Conservation (phyloP, 2,888 invertebrate species). For the Caenorhabditis doughertyi region DNA sequence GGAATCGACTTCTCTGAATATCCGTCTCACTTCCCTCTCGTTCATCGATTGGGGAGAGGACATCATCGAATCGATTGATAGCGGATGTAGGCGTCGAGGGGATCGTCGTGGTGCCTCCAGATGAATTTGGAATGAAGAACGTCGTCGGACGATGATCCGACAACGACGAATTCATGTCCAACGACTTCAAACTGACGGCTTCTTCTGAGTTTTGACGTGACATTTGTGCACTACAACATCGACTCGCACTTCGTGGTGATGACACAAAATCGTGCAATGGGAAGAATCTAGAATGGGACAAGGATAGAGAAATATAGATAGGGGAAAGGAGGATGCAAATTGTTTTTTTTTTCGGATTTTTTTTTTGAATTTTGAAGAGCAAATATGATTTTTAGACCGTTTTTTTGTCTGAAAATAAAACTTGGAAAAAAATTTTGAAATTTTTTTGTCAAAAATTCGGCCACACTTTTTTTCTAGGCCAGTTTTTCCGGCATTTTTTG, state of each 20-base stretch:
- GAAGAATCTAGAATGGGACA: slow-evolving; percentile 56
- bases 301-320: neutral
- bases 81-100: slow-evolving; percentile 44
- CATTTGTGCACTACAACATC: slow-evolving; percentile 66
- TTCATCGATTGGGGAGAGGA: slow-evolving; percentile 66
- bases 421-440: too few relatives aligned
- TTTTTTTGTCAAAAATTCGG: too few relatives aligned
- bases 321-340: neutral
- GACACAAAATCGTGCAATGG: slow-evolving; percentile 66
- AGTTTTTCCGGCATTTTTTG: too few relatives aligned
- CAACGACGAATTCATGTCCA: slow-evolving; percentile 32
- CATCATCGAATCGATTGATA: slow-evolving; percentile 61
- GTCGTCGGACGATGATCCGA: slow-evolving; percentile 39
- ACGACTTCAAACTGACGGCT: slow-evolving; percentile 28
- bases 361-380: neutral
- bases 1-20: neutral
- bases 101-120: neutral
- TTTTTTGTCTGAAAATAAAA: too few relatives aligned
- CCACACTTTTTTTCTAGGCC: too few relatives aligned
- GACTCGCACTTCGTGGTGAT: slow-evolving; percentile 62
- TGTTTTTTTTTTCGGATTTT: neutral
- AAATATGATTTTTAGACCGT: too few relatives aligned
- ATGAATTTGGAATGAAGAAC: slow-evolving; percentile 39
- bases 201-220: slow-evolving; percentile 67
- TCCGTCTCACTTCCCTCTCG: slow-evolving; percentile 43